phyloP scores from a whole-genome alignment of 2,113 vertebrate genomes.

The Actinemys pallida region DNA sequence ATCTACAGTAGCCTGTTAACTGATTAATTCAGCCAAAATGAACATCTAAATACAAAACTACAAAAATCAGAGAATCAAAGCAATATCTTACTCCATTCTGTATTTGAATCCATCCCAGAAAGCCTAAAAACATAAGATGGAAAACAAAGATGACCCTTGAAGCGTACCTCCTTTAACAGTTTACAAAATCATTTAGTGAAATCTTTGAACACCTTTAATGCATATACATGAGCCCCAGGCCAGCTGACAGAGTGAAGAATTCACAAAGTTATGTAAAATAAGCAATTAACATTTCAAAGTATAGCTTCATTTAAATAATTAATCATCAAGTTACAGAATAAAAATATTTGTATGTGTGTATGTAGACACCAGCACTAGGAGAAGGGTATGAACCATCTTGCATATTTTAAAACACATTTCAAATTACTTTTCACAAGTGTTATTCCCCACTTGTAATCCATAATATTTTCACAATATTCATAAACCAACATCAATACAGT shows the following conservation, averaged over 20 bases:
- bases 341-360: conserved; percentile 62
- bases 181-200: conserved; percentile 42
- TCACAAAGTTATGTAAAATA: conserved; percentile 17
- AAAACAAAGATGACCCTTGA: conserved; percentile 19
- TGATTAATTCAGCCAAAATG: conserved; percentile 62
- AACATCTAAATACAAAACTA: conserved; percentile 53
- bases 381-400: conserved; percentile 53
- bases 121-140: neutral
- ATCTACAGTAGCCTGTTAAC: conserved; percentile 59
- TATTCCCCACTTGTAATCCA: conserved; percentile 12
- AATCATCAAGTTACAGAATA: conserved; percentile 42
- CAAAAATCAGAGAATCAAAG: conserved; percentile 54
- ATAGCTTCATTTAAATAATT: conserved; percentile 45
- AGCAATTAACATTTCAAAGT: conserved; percentile 42
- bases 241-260: neutral
- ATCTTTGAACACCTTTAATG: conserved; percentile 20
- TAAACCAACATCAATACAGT: conserved; percentile 19
- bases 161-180: conserved; percentile 10
- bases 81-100: conserved; percentile 4
- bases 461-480: conserved; percentile 4
- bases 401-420: conserved; percentile 55
- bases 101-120: conserved; percentile 16
- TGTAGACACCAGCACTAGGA: conserved; percentile 39
- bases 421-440: conserved; percentile 38
- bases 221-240: conserved; percentile 12